phyloP scores from a whole-genome alignment of 2,113 vertebrate species.

The Toxotes chatareus region DNA sequence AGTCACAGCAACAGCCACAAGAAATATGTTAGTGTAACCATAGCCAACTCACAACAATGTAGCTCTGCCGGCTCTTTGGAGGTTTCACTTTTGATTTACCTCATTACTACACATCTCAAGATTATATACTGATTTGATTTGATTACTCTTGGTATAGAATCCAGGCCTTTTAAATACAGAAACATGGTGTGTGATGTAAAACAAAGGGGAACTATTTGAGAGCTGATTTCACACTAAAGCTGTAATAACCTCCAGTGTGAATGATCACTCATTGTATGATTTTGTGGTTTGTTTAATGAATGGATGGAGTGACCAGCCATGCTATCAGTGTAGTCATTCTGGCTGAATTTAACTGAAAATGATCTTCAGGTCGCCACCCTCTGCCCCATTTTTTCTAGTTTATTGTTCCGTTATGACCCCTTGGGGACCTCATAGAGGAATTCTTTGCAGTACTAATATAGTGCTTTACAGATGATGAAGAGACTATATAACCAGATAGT shows the following conservation, averaged over 20 bases:
- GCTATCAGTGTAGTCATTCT: neutral
- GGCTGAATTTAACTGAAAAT: slow-evolving; percentile 15
- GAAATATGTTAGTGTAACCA: neutral
- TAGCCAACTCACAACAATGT: neutral
- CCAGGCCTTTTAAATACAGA: neutral
- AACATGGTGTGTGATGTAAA: neutral
- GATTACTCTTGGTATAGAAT: neutral
- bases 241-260: neutral
- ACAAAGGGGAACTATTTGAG: neutral
- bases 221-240: too few species aligned
- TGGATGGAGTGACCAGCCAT: neutral
- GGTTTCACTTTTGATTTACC: slow-evolving; percentile 4
- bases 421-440: neutral
- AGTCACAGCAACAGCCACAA: neutral
- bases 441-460: neutral
- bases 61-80: neutral
- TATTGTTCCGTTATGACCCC: neutral
- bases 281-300: neutral
- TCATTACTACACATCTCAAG: neutral
- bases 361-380: neutral
- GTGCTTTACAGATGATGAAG: slow-evolving; percentile 16
- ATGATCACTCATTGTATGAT: neutral
- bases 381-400: neutral
- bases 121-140: neutral
- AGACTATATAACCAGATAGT: neutral